Conservation (phyloP, 2,113 vertebrate species). For the Siniperca chuatsi region DNA sequence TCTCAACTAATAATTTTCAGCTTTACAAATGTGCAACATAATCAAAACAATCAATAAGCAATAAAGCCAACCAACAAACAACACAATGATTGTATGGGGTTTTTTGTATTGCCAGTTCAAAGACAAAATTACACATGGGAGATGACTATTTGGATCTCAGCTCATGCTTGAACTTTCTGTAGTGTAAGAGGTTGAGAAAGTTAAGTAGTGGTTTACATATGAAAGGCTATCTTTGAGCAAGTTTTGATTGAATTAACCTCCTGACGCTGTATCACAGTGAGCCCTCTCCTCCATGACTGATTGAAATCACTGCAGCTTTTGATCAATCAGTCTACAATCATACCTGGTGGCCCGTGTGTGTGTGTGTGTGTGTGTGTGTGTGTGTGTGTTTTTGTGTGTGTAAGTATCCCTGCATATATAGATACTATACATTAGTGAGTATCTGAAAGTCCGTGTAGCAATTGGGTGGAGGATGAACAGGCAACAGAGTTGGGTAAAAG, state of each 20-base stretch:
- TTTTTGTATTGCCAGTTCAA: background rate
- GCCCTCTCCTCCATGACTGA: background rate
- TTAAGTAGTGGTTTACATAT: slow-evolving; percentile 4
- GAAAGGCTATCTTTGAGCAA: background rate
- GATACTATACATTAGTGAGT: background rate
- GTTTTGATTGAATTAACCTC: slow-evolving; percentile 32
- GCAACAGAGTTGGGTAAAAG: background rate
- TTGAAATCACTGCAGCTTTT: slow-evolving; percentile 17
- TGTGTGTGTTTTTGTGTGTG: slow-evolving; percentile 4
- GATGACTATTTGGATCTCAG: background rate
- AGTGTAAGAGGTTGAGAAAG: background rate
- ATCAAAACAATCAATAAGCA: background rate
- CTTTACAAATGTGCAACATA: background rate
- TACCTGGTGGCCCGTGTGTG: background rate
- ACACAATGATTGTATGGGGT: too few relatives aligned
- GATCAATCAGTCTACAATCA: background rate
- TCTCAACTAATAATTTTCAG: background rate
- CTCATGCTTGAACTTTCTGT: background rate
- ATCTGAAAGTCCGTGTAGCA: background rate
- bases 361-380: slow-evolving; percentile 12
- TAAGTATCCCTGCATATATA: background rate
- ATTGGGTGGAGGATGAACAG: background rate
- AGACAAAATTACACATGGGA: background rate
- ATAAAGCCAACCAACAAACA: background rate
- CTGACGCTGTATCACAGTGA: background rate